These are phyloP conservation scores for Aethina tumida DNA, from an alignment of 1,140 invertebrate genomes.

Conservation along the genomic window DNA sequence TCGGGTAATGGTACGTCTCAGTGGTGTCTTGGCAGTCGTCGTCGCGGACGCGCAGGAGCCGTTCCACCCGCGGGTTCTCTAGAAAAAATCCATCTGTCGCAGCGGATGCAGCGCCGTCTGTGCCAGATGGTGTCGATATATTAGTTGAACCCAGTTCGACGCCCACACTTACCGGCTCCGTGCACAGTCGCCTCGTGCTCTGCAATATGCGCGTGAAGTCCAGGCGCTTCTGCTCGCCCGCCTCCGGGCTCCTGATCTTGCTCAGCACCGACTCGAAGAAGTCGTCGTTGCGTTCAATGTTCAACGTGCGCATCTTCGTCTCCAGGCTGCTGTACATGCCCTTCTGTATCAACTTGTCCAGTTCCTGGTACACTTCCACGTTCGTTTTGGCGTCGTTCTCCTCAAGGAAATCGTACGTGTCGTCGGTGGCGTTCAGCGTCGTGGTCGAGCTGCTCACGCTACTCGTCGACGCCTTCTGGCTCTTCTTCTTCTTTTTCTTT, in stretches of 20 bases:
- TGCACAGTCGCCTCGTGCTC: constrained; percentile 23
- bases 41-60: not conserved
- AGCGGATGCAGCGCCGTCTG: constrained; percentile 19
- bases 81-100: constrained; percentile 24
- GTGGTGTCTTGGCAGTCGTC: constrained; percentile 8
- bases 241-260: constrained; percentile 3
- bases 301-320: constrained; percentile 29
- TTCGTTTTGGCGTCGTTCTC: constrained; percentile 31
- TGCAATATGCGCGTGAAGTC: constrained; percentile 23
- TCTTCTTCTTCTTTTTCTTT: constrained; percentile 31
- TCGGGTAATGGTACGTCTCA: constrained; percentile 24
- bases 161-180: constrained; percentile 21
- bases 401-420: constrained; percentile 26
- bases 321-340: constrained; percentile 32
- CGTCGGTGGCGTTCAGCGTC: constrained; percentile 11
- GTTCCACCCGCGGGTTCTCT: constrained; percentile 12
- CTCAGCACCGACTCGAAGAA: constrained; percentile 27
- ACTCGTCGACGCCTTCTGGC: constrained; percentile 2
- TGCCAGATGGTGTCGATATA: constrained; percentile 14
- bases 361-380: constrained; percentile 31
- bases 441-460: constrained; percentile 13
- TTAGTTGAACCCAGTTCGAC: constrained; percentile 8
- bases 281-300: constrained; percentile 24
- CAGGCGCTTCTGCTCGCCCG: constrained; percentile 14
- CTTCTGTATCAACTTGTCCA: constrained; percentile 33